These are phyloP conservation scores for Arctia plantaginis DNA, from an alignment of 2,888 invertebrate species.

Conservation along the genomic window DNA sequence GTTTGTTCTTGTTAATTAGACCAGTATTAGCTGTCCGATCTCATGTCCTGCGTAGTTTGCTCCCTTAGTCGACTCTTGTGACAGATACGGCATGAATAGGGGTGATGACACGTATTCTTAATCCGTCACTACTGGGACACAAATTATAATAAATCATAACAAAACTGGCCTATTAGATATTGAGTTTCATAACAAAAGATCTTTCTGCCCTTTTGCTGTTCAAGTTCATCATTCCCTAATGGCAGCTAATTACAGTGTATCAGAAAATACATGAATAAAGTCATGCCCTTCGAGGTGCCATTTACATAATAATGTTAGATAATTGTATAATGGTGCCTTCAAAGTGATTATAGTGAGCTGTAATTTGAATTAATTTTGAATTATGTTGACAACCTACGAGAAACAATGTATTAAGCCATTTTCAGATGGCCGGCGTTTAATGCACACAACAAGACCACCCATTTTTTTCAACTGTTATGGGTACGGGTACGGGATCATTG, in stretches of 20 bases:
- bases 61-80: too few species aligned
- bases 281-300: constrained; percentile 1
- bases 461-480: not conserved
- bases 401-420: not conserved
- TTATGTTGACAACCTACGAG: not conserved
- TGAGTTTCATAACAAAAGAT: constrained; percentile 2
- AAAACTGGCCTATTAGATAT: not conserved
- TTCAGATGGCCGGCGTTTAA: not conserved
- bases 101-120: too few species aligned
- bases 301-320: constrained; percentile 32
- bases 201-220: too few species aligned
- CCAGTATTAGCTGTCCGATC: too few species aligned
- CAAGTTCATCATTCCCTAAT: constrained; percentile 13
- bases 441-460: not conserved
- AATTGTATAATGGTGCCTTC: constrained; percentile 19
- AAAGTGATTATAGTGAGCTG: not conserved
- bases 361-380: constrained; percentile 7
- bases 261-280: constrained; percentile 15
- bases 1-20: too few species aligned
- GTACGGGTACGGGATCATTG: too few species aligned
- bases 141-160: not conserved
- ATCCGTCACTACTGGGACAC: too few species aligned
- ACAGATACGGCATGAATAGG: too few species aligned
- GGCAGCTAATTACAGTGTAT: constrained; percentile 1
- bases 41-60: too few species aligned